A percentile compares a stretch with the other conserved stretches of the same genome.
Conservation (phyloP, 2,888 invertebrate genomes). For the Theristus sp. region DNA sequence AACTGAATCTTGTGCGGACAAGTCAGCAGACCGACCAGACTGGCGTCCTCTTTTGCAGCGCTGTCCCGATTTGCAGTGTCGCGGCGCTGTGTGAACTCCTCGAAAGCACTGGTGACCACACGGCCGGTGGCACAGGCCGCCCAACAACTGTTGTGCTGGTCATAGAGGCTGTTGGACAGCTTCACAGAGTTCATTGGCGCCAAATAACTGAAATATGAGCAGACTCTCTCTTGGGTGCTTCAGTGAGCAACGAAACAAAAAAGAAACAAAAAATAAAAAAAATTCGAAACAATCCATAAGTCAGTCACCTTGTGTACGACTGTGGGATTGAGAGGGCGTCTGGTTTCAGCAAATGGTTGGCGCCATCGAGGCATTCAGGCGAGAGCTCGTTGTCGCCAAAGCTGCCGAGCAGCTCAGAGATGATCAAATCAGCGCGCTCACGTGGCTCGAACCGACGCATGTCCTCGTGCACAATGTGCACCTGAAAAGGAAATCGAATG, state of each 20-base stretch:
- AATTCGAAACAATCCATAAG: too few relatives aligned
- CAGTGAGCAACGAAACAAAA: too few relatives aligned
- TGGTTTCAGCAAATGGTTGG: conserved; percentile 33
- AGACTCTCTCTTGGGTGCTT: too few relatives aligned
- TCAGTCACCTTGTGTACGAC: conserved; percentile 65
- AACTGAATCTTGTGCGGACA: too few relatives aligned
- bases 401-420: conserved; percentile 85
- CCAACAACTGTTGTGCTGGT: neutral
- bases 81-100: too few relatives aligned
- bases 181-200: neutral
- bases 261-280: too few relatives aligned
- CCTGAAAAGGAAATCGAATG: too few relatives aligned
- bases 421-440: conserved; percentile 52
- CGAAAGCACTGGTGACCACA: too few relatives aligned
- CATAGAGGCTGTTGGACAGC: neutral
- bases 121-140: neutral
- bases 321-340: conserved; percentile 46
- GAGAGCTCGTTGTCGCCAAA: conserved; percentile 98
- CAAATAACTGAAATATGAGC: neutral
- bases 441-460: conserved; percentile 26
- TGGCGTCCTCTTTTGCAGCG: too few relatives aligned
- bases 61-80: too few relatives aligned
- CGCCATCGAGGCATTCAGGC: conserved; percentile 50
- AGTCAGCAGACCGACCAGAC: too few relatives aligned
- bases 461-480: conserved; percentile 34